Conservation (phyloP, 2,888 invertebrate genomes). For the Sepioteuthis lessoniana region DNA sequence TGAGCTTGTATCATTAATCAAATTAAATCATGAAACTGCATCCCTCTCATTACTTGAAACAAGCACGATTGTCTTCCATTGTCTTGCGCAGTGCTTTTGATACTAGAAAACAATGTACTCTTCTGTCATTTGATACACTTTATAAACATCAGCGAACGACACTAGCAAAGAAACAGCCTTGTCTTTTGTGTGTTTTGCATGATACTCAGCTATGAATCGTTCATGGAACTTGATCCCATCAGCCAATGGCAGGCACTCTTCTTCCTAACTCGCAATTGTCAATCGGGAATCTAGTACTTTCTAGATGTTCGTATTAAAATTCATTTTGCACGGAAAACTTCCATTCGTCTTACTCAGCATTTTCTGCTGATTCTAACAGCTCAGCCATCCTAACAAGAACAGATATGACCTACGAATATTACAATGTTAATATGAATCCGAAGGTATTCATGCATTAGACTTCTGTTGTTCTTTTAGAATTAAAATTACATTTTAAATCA, state of each 20-base stretch:
- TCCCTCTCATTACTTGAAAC: not conserved
- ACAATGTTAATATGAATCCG: not conserved
- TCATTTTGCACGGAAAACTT: not conserved
- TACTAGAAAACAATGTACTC: not conserved
- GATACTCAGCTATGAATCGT: not conserved
- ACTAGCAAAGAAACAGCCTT: not conserved
- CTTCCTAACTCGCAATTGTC: not conserved
- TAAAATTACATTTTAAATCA: no score
- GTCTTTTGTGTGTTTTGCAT: not conserved
- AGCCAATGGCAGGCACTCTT: not conserved
- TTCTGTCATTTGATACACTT: not conserved
- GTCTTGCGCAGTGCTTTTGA: not conserved
- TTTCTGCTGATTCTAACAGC: not conserved
- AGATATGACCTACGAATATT: not conserved
- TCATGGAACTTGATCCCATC: not conserved
- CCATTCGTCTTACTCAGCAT: not conserved
- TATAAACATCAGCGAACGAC: not conserved
- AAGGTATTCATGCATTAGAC: not conserved
- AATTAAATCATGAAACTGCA: not conserved
- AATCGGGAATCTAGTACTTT: not conserved
- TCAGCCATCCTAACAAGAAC: not conserved
- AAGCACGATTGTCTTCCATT: not conserved
- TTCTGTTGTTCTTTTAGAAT: not conserved
- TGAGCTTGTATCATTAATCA: not conserved
- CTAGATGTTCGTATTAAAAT: not conserved